Evolutionary conservation across 1,140 invertebrate genomes (phyloP), one percentile per base, ranked within the genome.

Genomic region (Leptinotarsa defecta): DNA sequence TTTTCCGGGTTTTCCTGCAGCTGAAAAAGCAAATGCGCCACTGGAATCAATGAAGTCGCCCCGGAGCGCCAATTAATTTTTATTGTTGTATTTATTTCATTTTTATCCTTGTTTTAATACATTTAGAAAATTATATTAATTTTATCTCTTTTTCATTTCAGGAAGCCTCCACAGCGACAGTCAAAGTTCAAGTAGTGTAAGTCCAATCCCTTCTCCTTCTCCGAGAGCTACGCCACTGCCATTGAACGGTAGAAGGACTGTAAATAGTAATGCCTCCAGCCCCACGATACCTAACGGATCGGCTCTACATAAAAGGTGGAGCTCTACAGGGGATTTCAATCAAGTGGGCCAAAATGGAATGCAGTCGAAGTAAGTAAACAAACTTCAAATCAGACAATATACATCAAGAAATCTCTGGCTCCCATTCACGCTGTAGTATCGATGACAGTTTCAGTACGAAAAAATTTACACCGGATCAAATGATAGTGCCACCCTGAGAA

Each of bases 121-220:
- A 43, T 11, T 43, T 2, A 8, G 34, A 43, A 43, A 19, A 8
- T 62, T 17, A 62, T 67, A 27, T 20, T 19, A 6, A 67, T 67
- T 27, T 20, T 20, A 20, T 67, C 22, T 15, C 13, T 20, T 48
- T 69, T 48, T n/a, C 48, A 48, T 48, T 11, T 48, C 19, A 69
- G 71, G 93, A 48, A 95, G 93, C 57, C 87, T 96, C 61, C 94
- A 95, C 83, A 95, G 93, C 65, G 94, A 95, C 80, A 93, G 93
- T 74, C 93, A 92, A 52, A 94, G 93, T 81, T 95, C 93, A 48
- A 94, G 91, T 79, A 94, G 93, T 72, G 91, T 93, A 63, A 94
- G 93, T 52, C 94, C 94, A 1, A 92, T 94, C 61, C 93, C 93
- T 67, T 94, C 94, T 1, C 94, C 94, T 22, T 94, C 93, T 62